Conservation (phyloP, 2,113 vertebrate genomes). For the Ondatra zibethicus region DNA sequence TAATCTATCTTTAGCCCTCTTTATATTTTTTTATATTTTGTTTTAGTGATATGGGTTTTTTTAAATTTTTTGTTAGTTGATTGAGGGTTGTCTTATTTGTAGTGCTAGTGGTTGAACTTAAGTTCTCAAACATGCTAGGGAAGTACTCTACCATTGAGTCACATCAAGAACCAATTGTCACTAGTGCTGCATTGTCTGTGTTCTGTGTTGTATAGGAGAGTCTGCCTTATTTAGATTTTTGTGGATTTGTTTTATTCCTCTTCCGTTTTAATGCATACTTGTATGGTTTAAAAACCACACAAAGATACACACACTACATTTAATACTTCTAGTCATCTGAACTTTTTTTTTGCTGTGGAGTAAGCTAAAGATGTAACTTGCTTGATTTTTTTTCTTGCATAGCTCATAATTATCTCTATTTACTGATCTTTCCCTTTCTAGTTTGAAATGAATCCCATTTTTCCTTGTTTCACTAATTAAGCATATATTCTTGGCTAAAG, state of each 20-base stretch:
- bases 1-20: neutral
- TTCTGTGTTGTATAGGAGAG: neutral
- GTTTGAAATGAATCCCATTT: constrained; percentile 22
- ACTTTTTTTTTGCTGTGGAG: neutral
- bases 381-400: neutral
- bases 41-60: neutral
- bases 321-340: constrained; percentile 29
- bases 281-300: neutral
- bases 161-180: neutral
- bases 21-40: neutral
- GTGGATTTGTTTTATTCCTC: neutral
- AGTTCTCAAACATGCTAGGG: neutral
- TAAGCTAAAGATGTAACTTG: neutral
- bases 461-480: constrained; percentile 42
- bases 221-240: neutral
- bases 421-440: constrained; percentile 16
- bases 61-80: neutral
- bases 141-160: neutral
- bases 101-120: neutral
- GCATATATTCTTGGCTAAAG: constrained; percentile 13
- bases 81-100: neutral
- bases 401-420: neutral
- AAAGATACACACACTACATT: neutral
- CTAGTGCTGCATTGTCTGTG: neutral
- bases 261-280: constrained; percentile 14